Evolutionary conservation across 53 echinoderm and acorn worm genomes (phyloP).

Genomic region (Temnopleurus reevesii): DNA sequence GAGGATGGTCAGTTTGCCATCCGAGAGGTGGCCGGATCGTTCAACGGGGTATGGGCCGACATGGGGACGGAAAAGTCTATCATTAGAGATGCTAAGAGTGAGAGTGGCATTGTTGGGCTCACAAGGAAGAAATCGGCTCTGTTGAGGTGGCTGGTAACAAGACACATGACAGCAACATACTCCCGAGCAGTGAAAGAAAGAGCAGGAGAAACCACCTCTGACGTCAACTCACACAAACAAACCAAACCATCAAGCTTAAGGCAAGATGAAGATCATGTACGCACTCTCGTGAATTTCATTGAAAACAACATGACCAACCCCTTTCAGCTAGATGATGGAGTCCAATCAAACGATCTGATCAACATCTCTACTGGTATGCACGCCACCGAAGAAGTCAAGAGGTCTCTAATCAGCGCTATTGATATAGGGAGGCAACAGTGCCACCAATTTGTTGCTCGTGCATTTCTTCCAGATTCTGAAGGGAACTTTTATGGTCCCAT

Average conservation of each 20-base stretch:
- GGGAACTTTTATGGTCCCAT: slow-evolving; percentile 57
- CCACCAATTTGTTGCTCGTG: not conserved
- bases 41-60: slow-evolving; percentile 58
- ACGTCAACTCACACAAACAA: slow-evolving; percentile 48
- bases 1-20: slow-evolving; percentile 53
- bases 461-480: not conserved
- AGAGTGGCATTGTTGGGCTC: slow-evolving; percentile 53
- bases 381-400: slow-evolving; percentile 23
- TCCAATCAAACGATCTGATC: slow-evolving; percentile 23
- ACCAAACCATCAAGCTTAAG: slow-evolving; percentile 26
- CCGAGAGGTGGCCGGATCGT: slow-evolving; percentile 21
- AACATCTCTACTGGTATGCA: slow-evolving; percentile 54
- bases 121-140: slow-evolving; percentile 52
- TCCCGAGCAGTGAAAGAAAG: slow-evolving; percentile 27
- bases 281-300: slow-evolving; percentile 4
- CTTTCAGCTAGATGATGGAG: slow-evolving; percentile 4
- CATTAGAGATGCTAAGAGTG: slow-evolving; percentile 39
- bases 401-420: not conserved
- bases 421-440: slow-evolving; percentile 16
- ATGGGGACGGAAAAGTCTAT: slow-evolving; percentile 42
- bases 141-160: slow-evolving; percentile 41
- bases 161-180: slow-evolving; percentile 33
- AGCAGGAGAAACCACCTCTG: slow-evolving; percentile 14
- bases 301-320: slow-evolving; percentile 58
- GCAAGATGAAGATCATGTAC: slow-evolving; percentile 54